phyloP scores from a whole-genome alignment of 2,113 vertebrate species.

The Ahaetulla prasina region DNA sequence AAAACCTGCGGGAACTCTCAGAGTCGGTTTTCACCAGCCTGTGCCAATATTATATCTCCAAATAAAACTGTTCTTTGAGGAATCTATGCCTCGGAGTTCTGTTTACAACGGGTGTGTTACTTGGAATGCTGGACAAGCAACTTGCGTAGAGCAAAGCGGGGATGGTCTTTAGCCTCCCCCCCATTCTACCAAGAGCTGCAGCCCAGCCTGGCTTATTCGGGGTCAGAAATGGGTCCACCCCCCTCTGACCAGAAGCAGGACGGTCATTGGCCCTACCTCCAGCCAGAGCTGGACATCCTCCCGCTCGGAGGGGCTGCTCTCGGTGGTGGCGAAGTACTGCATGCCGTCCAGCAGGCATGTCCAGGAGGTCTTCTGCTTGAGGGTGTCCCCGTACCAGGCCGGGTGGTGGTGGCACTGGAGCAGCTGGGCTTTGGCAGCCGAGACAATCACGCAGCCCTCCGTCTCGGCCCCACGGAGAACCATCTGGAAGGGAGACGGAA shows the following conservation, averaged over 20 bases:
- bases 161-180: neutral
- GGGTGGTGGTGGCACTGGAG: slow-evolving; percentile 95
- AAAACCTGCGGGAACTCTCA: no score
- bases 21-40: no score
- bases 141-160: no score
- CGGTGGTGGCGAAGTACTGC: slow-evolving; percentile 98
- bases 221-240: no score
- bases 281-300: slow-evolving; percentile 93
- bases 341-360: slow-evolving; percentile 93
- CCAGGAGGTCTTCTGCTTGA: slow-evolving; percentile 98
- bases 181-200: neutral
- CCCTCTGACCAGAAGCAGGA: neutral
- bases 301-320: slow-evolving; percentile 83
- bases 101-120: no score
- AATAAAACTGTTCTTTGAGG: no score
- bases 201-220: neutral
- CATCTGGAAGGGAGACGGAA: slow-evolving; percentile 72
- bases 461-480: slow-evolving; percentile 94
- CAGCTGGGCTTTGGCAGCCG: slow-evolving; percentile 92
- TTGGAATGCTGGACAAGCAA: no score
- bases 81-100: no score
- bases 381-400: slow-evolving; percentile 90
- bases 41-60: no score
- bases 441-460: slow-evolving; percentile 92
- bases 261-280: slow-evolving; percentile 71